These are phyloP conservation scores for Lucifuga dentata DNA, from an alignment of 2,113 vertebrate genomes.

Conservation along the genomic window DNA sequence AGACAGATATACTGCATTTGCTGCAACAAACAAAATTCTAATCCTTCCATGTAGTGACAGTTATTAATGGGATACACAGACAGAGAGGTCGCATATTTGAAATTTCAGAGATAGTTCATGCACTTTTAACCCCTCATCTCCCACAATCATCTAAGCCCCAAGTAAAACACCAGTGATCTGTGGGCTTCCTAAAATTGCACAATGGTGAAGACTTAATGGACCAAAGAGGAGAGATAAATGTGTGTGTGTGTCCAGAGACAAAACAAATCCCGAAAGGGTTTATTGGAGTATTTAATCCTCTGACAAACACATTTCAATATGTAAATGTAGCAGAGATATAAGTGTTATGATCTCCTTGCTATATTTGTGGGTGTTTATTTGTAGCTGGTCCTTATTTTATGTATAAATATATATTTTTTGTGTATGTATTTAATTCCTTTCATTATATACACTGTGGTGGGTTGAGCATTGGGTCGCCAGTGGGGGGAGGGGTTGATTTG, in stretches of 20 bases:
- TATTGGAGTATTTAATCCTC: conserved; percentile 44
- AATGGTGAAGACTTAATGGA: conserved; percentile 57
- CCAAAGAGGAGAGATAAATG: conserved; percentile 39
- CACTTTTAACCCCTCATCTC: conserved; percentile 54
- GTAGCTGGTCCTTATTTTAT: too few relatives aligned
- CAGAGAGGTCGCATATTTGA: conserved; percentile 65
- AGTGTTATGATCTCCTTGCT: too few relatives aligned
- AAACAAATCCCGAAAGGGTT: conserved; percentile 34
- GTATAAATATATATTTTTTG: too few relatives aligned
- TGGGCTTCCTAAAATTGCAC: conserved; percentile 62
- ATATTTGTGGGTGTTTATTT: too few relatives aligned
- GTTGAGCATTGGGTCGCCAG: too few relatives aligned
- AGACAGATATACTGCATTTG: conserved; percentile 46
- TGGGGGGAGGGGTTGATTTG: too few relatives aligned
- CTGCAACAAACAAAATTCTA: conserved; percentile 53
- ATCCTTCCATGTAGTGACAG: conserved; percentile 38
- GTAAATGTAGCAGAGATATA: too few relatives aligned
- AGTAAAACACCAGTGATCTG: conserved; percentile 39
- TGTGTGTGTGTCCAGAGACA: conserved; percentile 12
- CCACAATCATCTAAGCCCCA: conserved; percentile 19
- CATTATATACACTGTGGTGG: too few relatives aligned
- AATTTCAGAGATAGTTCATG: conserved; percentile 50
- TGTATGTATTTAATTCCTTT: too few relatives aligned
- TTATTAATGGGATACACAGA: conserved; percentile 58
- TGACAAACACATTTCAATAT: neutral